Conservation (phyloP, 2,888 invertebrate genomes). For the Agriopis leucophaearia region DNA sequence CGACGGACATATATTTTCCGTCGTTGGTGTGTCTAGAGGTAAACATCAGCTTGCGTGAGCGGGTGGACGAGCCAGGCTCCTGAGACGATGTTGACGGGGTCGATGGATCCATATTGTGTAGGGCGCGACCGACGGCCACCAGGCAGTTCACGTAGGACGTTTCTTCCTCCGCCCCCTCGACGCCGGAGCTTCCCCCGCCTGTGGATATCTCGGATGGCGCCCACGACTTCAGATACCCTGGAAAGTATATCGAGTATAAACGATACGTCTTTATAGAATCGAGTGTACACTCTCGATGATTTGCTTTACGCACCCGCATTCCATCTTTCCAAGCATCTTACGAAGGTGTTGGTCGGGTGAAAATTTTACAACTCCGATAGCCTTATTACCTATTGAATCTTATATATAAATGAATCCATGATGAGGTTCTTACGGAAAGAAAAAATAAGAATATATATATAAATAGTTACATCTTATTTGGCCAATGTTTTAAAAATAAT, state of each 20-base stretch:
- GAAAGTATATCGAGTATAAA: neutral
- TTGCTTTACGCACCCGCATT: too few relatives aligned
- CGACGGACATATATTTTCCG: conserved; percentile 96
- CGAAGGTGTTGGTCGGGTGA: too few relatives aligned
- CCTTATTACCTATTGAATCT: too few relatives aligned
- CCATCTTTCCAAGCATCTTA: too few relatives aligned
- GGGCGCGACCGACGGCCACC: conserved; percentile 94
- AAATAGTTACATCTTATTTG: too few relatives aligned
- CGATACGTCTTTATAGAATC: neutral
- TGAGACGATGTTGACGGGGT: conserved; percentile 42
- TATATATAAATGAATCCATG: too few relatives aligned
- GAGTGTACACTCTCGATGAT: conserved; percentile 1
- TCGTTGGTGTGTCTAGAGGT: conserved; percentile 95
- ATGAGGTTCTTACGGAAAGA: too few relatives aligned
- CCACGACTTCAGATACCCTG: conserved; percentile 96
- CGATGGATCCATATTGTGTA: conserved; percentile 87
- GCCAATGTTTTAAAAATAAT: too few relatives aligned
- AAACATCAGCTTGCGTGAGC: conserved; percentile 90
- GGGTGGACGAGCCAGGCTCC: conserved; percentile 47
- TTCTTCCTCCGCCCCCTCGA: conserved; percentile 86
- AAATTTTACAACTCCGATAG: too few relatives aligned
- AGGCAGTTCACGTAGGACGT: conserved; percentile 92
- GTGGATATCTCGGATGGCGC: conserved; percentile 91
- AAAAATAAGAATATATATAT: too few relatives aligned
- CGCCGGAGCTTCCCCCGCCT: conserved; percentile 88